A percentile compares a stretch with the other conserved stretches of the same genome.
These are phyloP conservation scores for Cataglyphis rosenhaueri DNA, from an alignment of 2,888 invertebrate genomes.

Conservation along the genomic window DNA sequence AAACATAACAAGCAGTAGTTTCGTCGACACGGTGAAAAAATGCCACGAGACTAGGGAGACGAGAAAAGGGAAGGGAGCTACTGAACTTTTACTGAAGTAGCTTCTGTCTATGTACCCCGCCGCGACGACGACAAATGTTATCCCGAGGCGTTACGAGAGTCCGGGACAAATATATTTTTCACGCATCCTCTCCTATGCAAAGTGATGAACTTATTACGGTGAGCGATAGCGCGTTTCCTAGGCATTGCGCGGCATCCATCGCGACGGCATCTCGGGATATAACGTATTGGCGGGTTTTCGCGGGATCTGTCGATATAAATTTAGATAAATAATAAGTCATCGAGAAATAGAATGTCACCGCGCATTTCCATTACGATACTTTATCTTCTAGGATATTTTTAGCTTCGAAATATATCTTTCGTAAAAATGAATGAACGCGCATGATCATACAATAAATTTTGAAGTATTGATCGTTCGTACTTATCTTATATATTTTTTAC, in stretches of 20 bases:
- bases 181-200: slow-evolving; percentile 40
- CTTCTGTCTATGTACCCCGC: slow-evolving; percentile 22
- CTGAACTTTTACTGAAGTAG: slow-evolving; percentile 52
- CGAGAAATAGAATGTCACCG: slow-evolving; percentile 17
- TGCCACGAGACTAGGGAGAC: neutral
- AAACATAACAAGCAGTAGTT: slow-evolving; percentile 52
- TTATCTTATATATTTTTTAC: neutral
- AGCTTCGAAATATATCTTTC: neutral
- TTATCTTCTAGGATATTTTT: neutral
- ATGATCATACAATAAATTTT: neutral
- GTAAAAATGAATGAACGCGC: neutral
- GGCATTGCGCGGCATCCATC: neutral
- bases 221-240: slow-evolving; percentile 39
- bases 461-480: neutral
- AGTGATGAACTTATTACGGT: slow-evolving; percentile 53
- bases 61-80: slow-evolving; percentile 16
- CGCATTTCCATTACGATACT: neutral
- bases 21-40: slow-evolving; percentile 44
- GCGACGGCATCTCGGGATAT: slow-evolving; percentile 4
- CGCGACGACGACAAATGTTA: slow-evolving; percentile 49
- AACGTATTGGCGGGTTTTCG: slow-evolving; percentile 25
- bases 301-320: slow-evolving; percentile 10
- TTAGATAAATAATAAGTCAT: slow-evolving; percentile 22
- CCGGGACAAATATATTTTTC: slow-evolving; percentile 52
- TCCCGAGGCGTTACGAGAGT: slow-evolving; percentile 35